Base-by-base conservation (phyloP, 2,113 vertebrate genomes). In the Orientallactaga bullata region DNA sequence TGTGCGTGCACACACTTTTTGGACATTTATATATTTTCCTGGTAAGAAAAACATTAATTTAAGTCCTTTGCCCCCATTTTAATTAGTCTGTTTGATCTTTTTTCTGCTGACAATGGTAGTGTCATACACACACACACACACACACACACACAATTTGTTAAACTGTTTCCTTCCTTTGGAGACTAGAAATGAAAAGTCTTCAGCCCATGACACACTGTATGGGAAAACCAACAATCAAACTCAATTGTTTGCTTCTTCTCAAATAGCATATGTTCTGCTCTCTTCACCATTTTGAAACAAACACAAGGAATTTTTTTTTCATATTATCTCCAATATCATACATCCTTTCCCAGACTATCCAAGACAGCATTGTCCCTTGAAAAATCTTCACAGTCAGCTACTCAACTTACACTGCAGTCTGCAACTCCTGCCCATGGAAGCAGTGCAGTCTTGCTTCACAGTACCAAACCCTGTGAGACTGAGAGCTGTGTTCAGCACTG, bases 131-230 rank as follows among this genome's bases (percentile, higher is more conserved):
- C 1, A n/a, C n/a, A n/a, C n/a, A n/a, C n/a, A n/a, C n/a, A n/a
- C n/a, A n/a, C 18, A 17, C 61, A 77, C 65, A 58, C 26, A 18
- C 1, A 94, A 85, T 86, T 88, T 60, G 10, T 85, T 93, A 82
- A 90, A 71, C 4, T 65, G 35, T 30, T 42, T 60, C 47, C 26
- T 42, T 60, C 47, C 26, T 60, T 85, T 89, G 39, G 21, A 4
- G 18, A 66, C 4, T 63, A 5, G 42, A 94, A 95, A 93, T 68
- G 88, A 91, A 88, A 74, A 83, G 28, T 58, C 93, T 80, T 79
- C 83, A 85, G 35, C 92, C 77, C 37, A 76, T 55, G 28, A 76
- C 66, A 76, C 37, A 73, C 20, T 58, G 65, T 39, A 63, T 35
- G 12, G 76, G 68, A 90, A 95, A 90, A 39, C 8, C 73, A 26